A percentile compares a stretch with the other conserved stretches of the same genome.
Evolutionary conservation across 2,888 invertebrate genomes (phyloP).

Genomic region (Globia sparganii): DNA sequence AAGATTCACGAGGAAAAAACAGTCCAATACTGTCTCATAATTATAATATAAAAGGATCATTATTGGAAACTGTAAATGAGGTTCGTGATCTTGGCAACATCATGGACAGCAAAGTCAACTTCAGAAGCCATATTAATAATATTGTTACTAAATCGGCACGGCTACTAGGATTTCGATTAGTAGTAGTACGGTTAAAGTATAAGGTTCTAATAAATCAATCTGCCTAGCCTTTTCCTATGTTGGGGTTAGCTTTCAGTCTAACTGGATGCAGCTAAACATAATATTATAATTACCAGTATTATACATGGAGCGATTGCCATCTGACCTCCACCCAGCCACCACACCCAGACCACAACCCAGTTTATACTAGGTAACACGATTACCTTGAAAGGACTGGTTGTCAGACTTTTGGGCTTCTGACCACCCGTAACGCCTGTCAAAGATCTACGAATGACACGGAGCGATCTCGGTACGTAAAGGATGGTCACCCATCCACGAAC

Average conservation of each 20-base stretch:
- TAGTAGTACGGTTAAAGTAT: too few species aligned
- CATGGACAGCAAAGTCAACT: too few species aligned
- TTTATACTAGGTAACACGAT: too few species aligned
- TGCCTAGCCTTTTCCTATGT: not conserved
- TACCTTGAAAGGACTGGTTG: not conserved
- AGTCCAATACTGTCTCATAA: too few species aligned
- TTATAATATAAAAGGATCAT: too few species aligned
- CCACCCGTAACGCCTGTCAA: not conserved
- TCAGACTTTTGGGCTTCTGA: not conserved
- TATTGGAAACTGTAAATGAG: too few species aligned
- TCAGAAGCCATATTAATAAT: too few species aligned
- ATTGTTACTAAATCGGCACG: too few species aligned
- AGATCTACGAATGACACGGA: not conserved
- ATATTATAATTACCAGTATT: not conserved
- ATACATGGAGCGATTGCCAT: not conserved
- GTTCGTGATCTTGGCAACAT: too few species aligned
- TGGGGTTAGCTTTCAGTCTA: not conserved
- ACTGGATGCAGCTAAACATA: not conserved
- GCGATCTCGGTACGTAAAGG: not conserved
- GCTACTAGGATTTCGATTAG: too few species aligned
- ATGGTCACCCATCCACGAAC: not conserved
- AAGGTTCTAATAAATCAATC: not conserved
- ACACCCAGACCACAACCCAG: too few species aligned
- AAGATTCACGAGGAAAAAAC: too few species aligned
- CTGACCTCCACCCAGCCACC: not conserved